Evolutionary conservation across 1,140 invertebrate species (phyloP), one percentile per base, ranked within the genome.

Genomic region (Cotesia glomerata): DNA sequence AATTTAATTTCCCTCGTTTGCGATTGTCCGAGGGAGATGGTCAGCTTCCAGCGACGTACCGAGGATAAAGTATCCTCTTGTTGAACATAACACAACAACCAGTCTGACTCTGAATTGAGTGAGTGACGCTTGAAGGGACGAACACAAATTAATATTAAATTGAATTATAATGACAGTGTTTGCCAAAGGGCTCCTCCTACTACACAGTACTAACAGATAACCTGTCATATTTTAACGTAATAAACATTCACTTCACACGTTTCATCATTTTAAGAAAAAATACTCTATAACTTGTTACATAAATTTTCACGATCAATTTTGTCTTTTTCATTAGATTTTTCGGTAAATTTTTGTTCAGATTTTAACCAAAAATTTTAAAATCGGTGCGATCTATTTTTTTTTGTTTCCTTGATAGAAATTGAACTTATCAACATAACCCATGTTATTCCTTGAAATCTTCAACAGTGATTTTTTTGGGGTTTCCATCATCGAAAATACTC

Each of bases 141-240:
- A 74, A 71, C 76, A 79, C 76, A 77, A 78, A 81, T 81, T 81
- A 80, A 78, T 81, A 81, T 79, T 77, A 80, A 80, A 80, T 81
- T 81, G 78, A 81, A 81, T 81, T 79, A 79, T 81, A 81, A 80
- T 81, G 77, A 79, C 78, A 79, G 80, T 79, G 75, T 79, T 81
- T 79, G 77, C 75, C 68, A 63, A 79, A 68, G 73, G 69, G 62
- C 65, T 72, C 35, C 14, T 36, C 11, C 11, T 16, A 35, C 26
- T 39, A 35, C 34, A 63, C 35, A 16, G 9, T 59, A 16, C 16
- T 14, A 54, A 54, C 52, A 16, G 16, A 54, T 54, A n/a, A 14
- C 14, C 52, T 54, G 52, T 54, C 52, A 54, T 54, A 54, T 54
- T 54, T 54, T 54, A 14, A 14, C 16, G 16, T 14, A 54, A 14